A percentile compares a stretch with the other conserved stretches of the same genome.
phyloP scores from a whole-genome alignment of 2,113 vertebrate genomes.

The Melanostigma gelatinosum region DNA sequence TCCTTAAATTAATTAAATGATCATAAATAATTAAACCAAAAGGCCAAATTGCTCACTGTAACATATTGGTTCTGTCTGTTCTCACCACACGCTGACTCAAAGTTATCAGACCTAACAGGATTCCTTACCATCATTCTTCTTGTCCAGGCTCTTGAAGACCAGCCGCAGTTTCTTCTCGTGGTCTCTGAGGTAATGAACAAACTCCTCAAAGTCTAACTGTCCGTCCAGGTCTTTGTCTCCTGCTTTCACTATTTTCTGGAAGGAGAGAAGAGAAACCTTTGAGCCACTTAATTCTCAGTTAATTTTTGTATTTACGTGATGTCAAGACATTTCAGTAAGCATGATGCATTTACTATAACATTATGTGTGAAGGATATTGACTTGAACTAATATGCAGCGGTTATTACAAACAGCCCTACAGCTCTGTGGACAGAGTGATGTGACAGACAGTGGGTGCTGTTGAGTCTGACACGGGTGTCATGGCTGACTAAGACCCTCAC shows the following conservation, averaged over 20 bases:
- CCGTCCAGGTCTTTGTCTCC: conserved; percentile 96
- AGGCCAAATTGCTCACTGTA: too few species aligned
- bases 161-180: conserved; percentile 96
- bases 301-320: background rate
- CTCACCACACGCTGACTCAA: too few species aligned
- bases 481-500: too few species aligned
- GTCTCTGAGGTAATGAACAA: conserved; percentile 96
- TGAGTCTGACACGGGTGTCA: too few species aligned
- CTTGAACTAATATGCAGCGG: background rate
- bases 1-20: too few species aligned
- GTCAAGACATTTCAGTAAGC: background rate
- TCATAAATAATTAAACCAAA: too few species aligned
- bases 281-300: background rate
- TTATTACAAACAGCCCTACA: background rate
- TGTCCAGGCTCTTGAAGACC: conserved; percentile 97
- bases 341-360: background rate
- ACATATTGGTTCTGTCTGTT: too few species aligned
- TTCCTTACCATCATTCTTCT: conserved; percentile 93
- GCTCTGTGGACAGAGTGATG: conserved; percentile 9
- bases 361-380: background rate
- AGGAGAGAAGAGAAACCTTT: conserved; percentile 28
- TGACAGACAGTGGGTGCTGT: conserved; percentile 20
- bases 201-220: conserved; percentile 96
- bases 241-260: conserved; percentile 95
- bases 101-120: too few species aligned